phyloP scores from a whole-genome alignment of 2,888 invertebrate species.

The Spodoptera littoralis region DNA sequence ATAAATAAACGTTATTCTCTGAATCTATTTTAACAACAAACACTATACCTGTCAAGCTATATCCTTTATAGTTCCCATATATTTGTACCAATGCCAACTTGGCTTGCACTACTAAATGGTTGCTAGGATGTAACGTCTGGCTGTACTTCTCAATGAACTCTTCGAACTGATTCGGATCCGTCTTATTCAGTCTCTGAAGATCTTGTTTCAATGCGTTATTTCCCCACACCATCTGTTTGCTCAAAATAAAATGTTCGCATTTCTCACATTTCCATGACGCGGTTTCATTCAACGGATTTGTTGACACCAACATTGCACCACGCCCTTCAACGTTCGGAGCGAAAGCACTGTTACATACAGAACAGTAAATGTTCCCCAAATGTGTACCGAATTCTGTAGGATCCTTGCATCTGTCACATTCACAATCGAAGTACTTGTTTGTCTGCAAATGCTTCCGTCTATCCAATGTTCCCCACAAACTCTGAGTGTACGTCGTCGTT shows the following conservation, averaged over 20 bases:
- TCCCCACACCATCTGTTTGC: constrained; percentile 89
- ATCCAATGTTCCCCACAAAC: constrained; percentile 91
- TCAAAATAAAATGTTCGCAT: constrained; percentile 88
- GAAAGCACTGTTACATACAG: constrained; percentile 88
- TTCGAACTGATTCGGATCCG: constrained; percentile 88
- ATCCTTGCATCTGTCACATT: constrained; percentile 91
- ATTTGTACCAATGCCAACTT: constrained; percentile 92
- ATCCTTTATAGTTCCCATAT: constrained; percentile 90
- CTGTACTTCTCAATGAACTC: constrained; percentile 90
- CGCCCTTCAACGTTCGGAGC: constrained; percentile 54
- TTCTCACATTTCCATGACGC: constrained; percentile 91
- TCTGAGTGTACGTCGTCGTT: constrained; percentile 92
- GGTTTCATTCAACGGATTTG: constrained; percentile 88
- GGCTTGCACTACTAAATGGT: constrained; percentile 91
- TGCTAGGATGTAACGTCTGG: constrained; percentile 90
- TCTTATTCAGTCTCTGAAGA: constrained; percentile 86
- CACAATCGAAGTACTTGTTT: constrained; percentile 91
- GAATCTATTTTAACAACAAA: constrained; percentile 25
- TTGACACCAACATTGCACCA: constrained; percentile 88
- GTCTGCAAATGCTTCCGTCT: constrained; percentile 89
- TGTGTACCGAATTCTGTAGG: constrained; percentile 91
- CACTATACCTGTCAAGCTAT: constrained; percentile 84
- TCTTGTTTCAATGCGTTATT: constrained; percentile 90
- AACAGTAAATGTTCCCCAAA: constrained; percentile 90
- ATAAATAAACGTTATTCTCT: constrained; percentile 19